Percentiles rank a stretch among this genome's conserved stretches.
phyloP scores from a whole-genome alignment of 2,888 invertebrate genomes.

The Hirtodrosophila histrioides region DNA sequence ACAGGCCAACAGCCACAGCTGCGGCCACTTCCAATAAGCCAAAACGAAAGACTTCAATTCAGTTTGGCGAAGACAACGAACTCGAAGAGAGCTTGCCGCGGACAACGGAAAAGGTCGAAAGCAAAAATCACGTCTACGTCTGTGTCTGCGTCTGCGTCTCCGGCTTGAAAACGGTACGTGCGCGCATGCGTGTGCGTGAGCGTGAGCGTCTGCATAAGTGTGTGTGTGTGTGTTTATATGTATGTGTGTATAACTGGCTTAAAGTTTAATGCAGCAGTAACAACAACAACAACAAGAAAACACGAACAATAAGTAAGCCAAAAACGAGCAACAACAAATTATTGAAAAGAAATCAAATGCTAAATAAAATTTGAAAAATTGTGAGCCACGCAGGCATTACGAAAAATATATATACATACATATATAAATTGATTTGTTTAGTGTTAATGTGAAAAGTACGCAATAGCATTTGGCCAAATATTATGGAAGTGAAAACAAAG shows the following conservation, averaged over 20 bases:
- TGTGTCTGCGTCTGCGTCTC: constrained; percentile 32
- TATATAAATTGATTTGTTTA: constrained; percentile 9
- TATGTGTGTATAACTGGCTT: constrained; percentile 50
- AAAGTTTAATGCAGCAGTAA: constrained; percentile 69
- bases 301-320: constrained; percentile 47
- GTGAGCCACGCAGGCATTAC: constrained; percentile 67
- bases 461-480: constrained; percentile 12
- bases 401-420: constrained; percentile 13
- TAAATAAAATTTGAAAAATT: constrained; percentile 55
- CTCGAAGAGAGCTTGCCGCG: constrained; percentile 81
- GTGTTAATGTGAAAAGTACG: constrained; percentile 31
- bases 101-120: constrained; percentile 56
- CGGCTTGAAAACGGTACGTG: constrained; percentile 69
- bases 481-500: constrained; percentile 27
- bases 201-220: constrained; percentile 21
- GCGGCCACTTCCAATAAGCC: constrained; percentile 75
- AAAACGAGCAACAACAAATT: constrained; percentile 49
- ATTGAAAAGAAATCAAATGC: constrained; percentile 70
- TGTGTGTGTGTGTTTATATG: constrained; percentile 9
- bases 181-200: constrained; percentile 66
- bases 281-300: constrained; percentile 27
- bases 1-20: constrained; percentile 29
- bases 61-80: constrained; percentile 84
- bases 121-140: constrained; percentile 48
- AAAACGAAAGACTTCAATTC: constrained; percentile 84